Base-by-base conservation (phyloP, 2,888 invertebrate genomes). In the Pomacea canaliculata region DNA sequence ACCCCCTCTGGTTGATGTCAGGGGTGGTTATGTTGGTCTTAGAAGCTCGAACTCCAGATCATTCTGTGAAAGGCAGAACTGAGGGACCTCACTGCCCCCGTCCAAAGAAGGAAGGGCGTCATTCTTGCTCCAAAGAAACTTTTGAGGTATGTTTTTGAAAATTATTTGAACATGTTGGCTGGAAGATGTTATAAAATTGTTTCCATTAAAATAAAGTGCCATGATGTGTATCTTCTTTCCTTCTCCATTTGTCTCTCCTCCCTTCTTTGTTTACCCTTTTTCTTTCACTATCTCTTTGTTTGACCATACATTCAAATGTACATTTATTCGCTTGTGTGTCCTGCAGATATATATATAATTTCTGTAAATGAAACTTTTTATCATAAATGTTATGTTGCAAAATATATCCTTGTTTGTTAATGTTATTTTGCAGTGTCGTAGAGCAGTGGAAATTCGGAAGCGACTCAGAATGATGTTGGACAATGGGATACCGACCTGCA, bases 401-500 rank as follows among this genome's bases (percentile, higher is more conserved):
- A 2, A 63, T 27, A 63, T 63, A 4, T 63, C 10, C 27, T 63
- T 63, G n/a, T 23, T 63, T 63, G 10, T 19, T 63, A 7, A 18
- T 2, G 2, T 63, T 63, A 12, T 63, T 23, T 63, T 16, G 7
- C 83, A 94, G 93, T 94, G 94, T 89, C 90, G 91, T 79, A 92
- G 92, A 83, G 93, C 92, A 76, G 92, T 92, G 79, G 91, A 91
- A 81, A 91, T 93, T 80, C 91, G 92, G 76, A 91, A 91, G 72
- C 93, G 93, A 86, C 92, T 94, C 87, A 91, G 93, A 83, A 92
- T 94, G 77, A 91, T 95, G 84, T 95, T 94, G 94, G 92, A 93
- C 79, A 94, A 94, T 85, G 93, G 93, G 83, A 93, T 94, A 78
- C 95, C 95, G 1, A 92, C 96, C 86, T 95, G 95, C 90, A 94